Evolutionary conservation across 2,888 invertebrate genomes (phyloP), one percentile per base, ranked within the genome.

Genomic region (Nymphalis c-album): DNA sequence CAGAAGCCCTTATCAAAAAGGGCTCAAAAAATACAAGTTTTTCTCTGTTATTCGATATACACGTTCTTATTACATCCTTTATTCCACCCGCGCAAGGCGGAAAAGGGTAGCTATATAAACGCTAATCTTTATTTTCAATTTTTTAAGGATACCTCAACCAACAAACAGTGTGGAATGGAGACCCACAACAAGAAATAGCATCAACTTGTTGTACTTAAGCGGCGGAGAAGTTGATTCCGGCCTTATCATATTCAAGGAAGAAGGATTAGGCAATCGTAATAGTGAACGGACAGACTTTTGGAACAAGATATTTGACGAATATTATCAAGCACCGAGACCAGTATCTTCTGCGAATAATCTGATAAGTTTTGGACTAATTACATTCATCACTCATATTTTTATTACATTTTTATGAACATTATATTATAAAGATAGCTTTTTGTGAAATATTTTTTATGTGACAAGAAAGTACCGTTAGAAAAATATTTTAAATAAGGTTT

Each of bases 231-330:
- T 62, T 5, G 47, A 67, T 4, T 40, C 64, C 1, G 70, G 73
- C 7, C n/a, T 71, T 2, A 71, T 73, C 0, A n/a, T 71, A 0
- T 73, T 60, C 46, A 66, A 67, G 7, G 77, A 81, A 66, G 59
- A 71, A 16, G 45, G 63, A 0, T 61, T 73, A n/a, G 31, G 40
- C 0, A 78, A 82, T 68, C 77, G 82, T 0, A 78, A 81, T 60
- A 64, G 73, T 17, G 73, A 76, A 35, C 72, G 77, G 10, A 78
- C 79, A 67, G 66, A 67, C 0, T 81, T 80, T 71, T 82, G 81
- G 82, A 68, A 76, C 35, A 70, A 67, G 3, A 68, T 79, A 4
- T 76, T 78, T 55, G 31, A 66, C 0, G 50, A 60, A 22, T 70
- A 75, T 60, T 80, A 81, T 58, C 53, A 63, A 6, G 60, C 75